Evolutionary conservation across 2,888 invertebrate species (phyloP).

Genomic region (Empis stercorea): DNA sequence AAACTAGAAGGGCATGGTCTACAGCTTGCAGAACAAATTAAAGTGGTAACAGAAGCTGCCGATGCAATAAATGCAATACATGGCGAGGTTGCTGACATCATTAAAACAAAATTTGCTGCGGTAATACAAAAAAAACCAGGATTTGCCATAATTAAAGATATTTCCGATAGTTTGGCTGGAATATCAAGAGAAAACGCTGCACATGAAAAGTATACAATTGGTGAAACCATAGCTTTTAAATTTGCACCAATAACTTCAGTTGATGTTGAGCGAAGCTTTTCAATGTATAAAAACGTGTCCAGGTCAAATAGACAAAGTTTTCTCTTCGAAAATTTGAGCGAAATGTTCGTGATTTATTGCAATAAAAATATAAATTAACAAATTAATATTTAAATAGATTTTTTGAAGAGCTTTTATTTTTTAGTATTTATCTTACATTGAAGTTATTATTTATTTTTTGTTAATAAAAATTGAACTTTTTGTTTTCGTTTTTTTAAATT

Average conservation of each 20-base stretch:
- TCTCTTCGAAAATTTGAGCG: slow-evolving; percentile 3
- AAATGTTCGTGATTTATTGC: not conserved
- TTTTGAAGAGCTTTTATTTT: too few relatives aligned
- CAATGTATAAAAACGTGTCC: slow-evolving; percentile 2
- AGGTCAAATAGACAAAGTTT: slow-evolving; percentile 3
- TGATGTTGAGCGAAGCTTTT: slow-evolving; percentile 2
- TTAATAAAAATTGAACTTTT: too few relatives aligned
- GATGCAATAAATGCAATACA: not conserved
- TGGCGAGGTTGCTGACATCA: not conserved
- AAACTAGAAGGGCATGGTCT: not conserved
- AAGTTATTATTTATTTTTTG: not conserved
- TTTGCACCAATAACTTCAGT: slow-evolving; percentile 1
- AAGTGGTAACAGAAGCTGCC: not conserved
- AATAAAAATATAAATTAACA: not conserved
- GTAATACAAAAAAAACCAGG: not conserved
- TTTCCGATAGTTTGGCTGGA: not conserved
- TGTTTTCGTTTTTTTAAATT: too few relatives aligned
- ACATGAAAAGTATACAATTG: not conserved
- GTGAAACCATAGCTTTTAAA: slow-evolving; percentile 1
- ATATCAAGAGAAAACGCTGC: not conserved
- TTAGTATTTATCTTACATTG: too few relatives aligned
- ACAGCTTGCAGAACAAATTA: not conserved
- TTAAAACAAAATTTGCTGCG: not conserved
- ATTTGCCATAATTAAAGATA: not conserved
- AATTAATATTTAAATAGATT: too few relatives aligned